Percentiles rank a stretch among this genome's conserved stretches.
Evolutionary conservation across 2,113 vertebrate species (phyloP).

Genomic region (Oceanites oceanicus): DNA sequence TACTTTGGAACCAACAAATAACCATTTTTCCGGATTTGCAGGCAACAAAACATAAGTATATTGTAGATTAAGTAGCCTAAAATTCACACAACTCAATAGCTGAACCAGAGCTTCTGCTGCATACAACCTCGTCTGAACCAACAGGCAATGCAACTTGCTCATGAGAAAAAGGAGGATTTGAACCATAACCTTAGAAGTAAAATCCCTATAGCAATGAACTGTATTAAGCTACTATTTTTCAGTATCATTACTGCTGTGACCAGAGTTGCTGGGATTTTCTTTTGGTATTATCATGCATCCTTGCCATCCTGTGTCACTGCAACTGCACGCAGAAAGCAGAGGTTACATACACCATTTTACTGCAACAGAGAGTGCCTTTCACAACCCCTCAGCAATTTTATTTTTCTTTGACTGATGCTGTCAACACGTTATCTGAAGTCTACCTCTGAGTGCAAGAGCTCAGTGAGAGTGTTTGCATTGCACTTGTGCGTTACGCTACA

Average conservation of each 20-base stretch:
- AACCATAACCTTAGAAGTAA: not conserved
- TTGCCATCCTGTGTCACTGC: not conserved
- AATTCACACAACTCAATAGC: not conserved
- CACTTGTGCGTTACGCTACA: conserved; percentile 38
- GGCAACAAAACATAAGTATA: too few species aligned
- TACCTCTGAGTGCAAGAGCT: conserved; percentile 4
- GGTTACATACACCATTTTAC: not conserved
- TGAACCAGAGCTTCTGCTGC: not conserved
- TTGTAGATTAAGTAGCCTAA: not conserved
- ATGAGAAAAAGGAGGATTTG: not conserved
- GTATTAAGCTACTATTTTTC: not conserved
- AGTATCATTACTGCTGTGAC: not conserved
- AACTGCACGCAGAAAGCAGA: not conserved
- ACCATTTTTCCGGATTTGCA: not conserved
- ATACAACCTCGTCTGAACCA: not conserved
- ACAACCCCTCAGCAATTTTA: not conserved
- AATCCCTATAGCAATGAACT: not conserved
- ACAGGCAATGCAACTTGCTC: not conserved
- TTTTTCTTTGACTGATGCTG: conserved; percentile 63
- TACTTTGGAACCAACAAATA: not conserved
- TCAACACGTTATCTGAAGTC: conserved; percentile 48
- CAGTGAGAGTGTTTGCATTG: conserved; percentile 42
- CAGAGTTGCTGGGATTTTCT: not conserved
- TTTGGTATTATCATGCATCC: not conserved
- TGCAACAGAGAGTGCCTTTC: conserved; percentile 29